phyloP scores from a whole-genome alignment of 2,113 vertebrate species.

The Brachypteracias leptosomus region DNA sequence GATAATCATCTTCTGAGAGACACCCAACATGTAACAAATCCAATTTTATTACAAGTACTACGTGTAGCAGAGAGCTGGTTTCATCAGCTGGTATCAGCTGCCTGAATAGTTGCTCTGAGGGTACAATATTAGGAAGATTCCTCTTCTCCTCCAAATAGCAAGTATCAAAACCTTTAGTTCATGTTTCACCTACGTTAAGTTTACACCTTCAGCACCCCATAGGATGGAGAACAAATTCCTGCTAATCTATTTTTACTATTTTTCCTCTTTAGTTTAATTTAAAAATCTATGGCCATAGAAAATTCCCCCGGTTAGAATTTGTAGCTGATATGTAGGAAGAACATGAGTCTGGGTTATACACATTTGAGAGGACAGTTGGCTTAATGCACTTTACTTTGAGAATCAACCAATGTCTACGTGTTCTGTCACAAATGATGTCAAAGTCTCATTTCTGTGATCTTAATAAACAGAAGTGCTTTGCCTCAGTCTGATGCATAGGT shows the following conservation, averaged over 20 bases:
- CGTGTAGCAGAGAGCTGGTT: neutral
- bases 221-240: neutral
- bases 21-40: neutral
- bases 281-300: neutral
- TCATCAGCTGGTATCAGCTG: neutral
- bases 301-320: neutral
- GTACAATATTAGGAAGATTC: neutral
- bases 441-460: neutral
- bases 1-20: constrained; percentile 1
- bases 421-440: neutral
- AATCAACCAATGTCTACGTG: neutral
- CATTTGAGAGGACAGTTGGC: constrained; percentile 20
- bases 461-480: neutral
- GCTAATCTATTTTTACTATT: neutral
- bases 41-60: neutral
- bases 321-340: neutral
- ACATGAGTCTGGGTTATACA: neutral
- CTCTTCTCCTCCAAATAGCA: neutral
- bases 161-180: neutral
- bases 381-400: neutral
- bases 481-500: neutral
- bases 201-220: neutral
- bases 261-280: neutral
- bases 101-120: neutral
- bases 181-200: neutral